phyloP scores from a whole-genome alignment of 2,888 invertebrate species.

The Drosophila nr. perissopoda region DNA sequence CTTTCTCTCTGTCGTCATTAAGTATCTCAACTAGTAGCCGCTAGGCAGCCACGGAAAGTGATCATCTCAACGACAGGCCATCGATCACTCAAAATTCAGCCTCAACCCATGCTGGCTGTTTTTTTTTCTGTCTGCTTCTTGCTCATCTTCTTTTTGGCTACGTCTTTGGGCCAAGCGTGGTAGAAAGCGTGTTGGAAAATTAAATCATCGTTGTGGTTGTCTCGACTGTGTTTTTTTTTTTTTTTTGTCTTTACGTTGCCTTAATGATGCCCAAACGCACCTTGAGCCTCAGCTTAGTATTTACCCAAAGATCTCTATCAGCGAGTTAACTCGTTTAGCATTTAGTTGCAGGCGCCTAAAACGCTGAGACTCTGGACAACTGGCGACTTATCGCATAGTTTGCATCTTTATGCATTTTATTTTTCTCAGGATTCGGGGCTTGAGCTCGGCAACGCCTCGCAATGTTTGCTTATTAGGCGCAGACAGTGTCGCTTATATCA shows the following conservation, averaged over 20 bases:
- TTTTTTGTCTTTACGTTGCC: constrained; percentile 42
- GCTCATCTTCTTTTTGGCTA: constrained; percentile 38
- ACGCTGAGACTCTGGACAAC: constrained; percentile 20
- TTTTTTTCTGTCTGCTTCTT: constrained; percentile 7
- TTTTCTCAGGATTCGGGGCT: constrained; percentile 58
- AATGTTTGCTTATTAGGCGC: constrained; percentile 68
- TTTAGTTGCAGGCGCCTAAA: constrained; percentile 83
- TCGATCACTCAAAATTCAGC: constrained; percentile 70
- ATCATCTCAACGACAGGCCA: constrained; percentile 80
- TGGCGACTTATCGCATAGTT: constrained; percentile 64
- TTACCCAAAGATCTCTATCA: constrained; percentile 80
- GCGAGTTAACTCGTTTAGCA: constrained; percentile 83
- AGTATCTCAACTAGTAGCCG: constrained; percentile 81
- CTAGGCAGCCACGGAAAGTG: constrained; percentile 79
- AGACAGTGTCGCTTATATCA: constrained; percentile 80
- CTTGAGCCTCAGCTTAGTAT: constrained; percentile 70
- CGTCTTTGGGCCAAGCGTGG: constrained; percentile 45
- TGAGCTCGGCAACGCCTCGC: constrained; percentile 61
- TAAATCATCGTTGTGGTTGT: constrained; percentile 75
- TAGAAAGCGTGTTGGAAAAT: constrained; percentile 80
- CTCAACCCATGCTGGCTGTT: constrained; percentile 61
- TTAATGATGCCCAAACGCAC: constrained; percentile 77
- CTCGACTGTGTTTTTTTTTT: constrained; percentile 22
- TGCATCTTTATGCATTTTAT: constrained; percentile 62
- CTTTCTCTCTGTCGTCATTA: constrained; percentile 48